Conservation (phyloP, 2,888 invertebrate species). For the Cantharis nigra region DNA sequence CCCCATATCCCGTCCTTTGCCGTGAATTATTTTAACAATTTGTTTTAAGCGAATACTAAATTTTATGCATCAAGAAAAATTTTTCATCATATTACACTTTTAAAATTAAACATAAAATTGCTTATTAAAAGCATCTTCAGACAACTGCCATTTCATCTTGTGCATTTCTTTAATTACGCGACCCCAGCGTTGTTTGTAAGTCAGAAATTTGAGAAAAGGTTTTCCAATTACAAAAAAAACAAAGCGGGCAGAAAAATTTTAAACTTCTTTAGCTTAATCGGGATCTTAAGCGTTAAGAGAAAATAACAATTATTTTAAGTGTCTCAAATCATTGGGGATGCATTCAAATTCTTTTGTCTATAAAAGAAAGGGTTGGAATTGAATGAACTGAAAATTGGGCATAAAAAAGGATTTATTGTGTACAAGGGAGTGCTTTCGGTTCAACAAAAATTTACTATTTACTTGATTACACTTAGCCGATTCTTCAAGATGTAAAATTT, state of each 20-base stretch:
- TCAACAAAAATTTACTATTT: conserved; percentile 2
- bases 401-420: conserved; percentile 33
- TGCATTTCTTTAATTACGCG: not conserved
- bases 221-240: conserved; percentile 8
- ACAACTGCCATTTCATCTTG: not conserved
- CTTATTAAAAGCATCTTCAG: not conserved
- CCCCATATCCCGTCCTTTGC: conserved; percentile 40
- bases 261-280: conserved; percentile 30
- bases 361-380: conserved; percentile 48
- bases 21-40: conserved; percentile 53
- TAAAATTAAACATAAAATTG: not conserved
- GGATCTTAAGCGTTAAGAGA: conserved; percentile 34
- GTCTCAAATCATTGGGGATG: conserved; percentile 48
- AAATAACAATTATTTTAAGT: conserved; percentile 52
- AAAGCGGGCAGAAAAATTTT: conserved; percentile 17
- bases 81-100: not conserved
- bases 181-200: not conserved
- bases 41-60: conserved; percentile 39
- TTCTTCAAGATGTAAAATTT: not conserved
- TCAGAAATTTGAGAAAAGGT: not conserved
- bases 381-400: conserved; percentile 47
- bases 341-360: conserved; percentile 47
- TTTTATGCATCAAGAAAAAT: conserved; percentile 12
- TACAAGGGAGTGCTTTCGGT: conserved; percentile 26
- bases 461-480: not conserved